Percentiles rank a stretch among this genome's conserved stretches.
These are phyloP conservation scores for Alloscopus bannaensis DNA, from an alignment of 2,888 invertebrate species.

Conservation along the genomic window DNA sequence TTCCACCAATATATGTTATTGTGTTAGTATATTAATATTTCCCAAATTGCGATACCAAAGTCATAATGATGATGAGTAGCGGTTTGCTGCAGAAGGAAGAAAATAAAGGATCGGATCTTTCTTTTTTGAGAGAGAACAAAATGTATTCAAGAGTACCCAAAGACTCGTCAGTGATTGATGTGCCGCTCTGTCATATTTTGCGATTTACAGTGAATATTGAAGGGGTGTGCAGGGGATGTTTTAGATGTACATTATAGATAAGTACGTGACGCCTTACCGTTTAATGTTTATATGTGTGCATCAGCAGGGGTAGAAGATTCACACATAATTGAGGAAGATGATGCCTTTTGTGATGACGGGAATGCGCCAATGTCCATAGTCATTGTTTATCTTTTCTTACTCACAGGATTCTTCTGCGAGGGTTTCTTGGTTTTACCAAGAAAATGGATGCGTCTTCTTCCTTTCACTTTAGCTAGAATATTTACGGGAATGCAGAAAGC, in stretches of 20 bases:
- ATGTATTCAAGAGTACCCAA: neutral
- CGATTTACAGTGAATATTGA: too few relatives aligned
- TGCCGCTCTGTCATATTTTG: neutral
- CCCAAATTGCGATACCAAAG: conserved; percentile 26
- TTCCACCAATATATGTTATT: neutral
- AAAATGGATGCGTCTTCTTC: conserved; percentile 9
- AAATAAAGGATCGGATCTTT: neutral
- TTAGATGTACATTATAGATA: too few relatives aligned
- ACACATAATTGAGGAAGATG: neutral
- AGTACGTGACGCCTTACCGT: too few relatives aligned
- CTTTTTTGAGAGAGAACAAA: neutral
- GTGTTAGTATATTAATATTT: conserved; percentile 4
- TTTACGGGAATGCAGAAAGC: conserved; percentile 48
- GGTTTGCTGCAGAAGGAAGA: neutral
- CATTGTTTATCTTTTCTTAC: neutral
- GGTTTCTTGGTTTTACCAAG: conserved; percentile 11
- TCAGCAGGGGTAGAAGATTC: neutral
- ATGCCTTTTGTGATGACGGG: conserved; percentile 6
- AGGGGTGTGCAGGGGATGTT: too few relatives aligned
- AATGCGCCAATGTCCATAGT: neutral
- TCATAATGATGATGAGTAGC: conserved; percentile 33
- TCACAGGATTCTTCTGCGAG: too few relatives aligned
- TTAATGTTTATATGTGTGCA: too few relatives aligned
- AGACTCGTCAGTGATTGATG: conserved; percentile 31
- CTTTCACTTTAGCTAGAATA: conserved; percentile 41